phyloP scores from a whole-genome alignment of 2,113 vertebrate species.

The Mesocricetus auratus region DNA sequence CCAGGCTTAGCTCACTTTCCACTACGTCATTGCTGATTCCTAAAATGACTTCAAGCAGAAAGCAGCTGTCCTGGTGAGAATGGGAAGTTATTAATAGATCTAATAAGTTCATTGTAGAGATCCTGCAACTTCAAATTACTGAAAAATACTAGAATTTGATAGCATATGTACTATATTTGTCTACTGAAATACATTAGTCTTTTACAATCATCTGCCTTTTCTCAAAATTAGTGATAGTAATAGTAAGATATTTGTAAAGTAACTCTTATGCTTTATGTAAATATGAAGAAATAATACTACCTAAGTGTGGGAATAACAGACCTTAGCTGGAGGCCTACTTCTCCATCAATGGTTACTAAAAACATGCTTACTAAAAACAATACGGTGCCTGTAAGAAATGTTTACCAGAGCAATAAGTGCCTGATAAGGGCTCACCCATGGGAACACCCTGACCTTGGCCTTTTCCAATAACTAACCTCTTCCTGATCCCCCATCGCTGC shows the following conservation, averaged over 20 bases:
- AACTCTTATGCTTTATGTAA: not conserved
- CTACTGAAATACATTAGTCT: not conserved
- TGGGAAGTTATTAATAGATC: conserved; percentile 25
- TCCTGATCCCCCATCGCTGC: no score
- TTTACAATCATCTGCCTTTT: not conserved
- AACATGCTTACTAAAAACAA: no score
- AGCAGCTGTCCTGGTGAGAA: not conserved
- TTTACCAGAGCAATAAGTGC: no score
- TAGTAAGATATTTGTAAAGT: not conserved
- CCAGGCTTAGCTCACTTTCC: not conserved
- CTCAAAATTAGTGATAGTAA: not conserved
- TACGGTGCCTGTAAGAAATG: no score
- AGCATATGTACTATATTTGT: not conserved
- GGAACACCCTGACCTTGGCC: no score
- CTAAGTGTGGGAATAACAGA: no score
- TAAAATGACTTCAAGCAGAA: not conserved
- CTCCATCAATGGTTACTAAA: no score
- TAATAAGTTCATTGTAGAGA: not conserved
- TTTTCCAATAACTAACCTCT: no score
- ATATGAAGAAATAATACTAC: not conserved
- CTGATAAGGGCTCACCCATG: no score
- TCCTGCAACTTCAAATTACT: not conserved
- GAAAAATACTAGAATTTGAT: no score
- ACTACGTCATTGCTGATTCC: not conserved
- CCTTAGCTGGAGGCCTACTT: no score